phyloP scores from a whole-genome alignment of 2,113 vertebrate genomes.

The Nannobrachium achirus region DNA sequence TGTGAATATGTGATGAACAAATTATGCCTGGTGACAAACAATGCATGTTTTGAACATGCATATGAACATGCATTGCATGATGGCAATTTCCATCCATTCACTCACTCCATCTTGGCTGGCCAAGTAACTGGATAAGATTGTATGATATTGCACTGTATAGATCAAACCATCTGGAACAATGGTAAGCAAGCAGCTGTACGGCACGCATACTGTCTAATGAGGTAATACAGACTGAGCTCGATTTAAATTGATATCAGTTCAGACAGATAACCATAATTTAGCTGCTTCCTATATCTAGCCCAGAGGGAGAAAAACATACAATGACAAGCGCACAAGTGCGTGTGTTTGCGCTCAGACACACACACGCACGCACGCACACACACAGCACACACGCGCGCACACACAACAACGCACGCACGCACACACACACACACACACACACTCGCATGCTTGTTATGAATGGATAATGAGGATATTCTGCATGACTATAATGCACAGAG shows the following conservation, averaged over 20 bases:
- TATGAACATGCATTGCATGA: no score
- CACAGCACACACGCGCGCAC: not conserved
- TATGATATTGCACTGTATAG: not conserved
- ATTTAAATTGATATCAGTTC: constrained; percentile 4
- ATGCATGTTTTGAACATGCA: no score
- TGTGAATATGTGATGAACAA: no score
- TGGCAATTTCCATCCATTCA: not conserved
- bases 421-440: constrained; percentile 8
- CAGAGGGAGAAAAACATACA: not conserved
- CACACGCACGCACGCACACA: not conserved
- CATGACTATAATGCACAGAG: constrained; percentile 16
- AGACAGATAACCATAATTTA: constrained; percentile 23
- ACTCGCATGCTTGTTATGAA: constrained; percentile 30
- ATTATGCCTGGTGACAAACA: no score
- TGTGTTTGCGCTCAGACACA: not conserved
- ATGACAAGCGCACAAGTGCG: no score
- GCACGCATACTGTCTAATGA: not conserved
- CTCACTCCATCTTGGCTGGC: not conserved
- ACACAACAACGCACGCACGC: constrained; percentile 10
- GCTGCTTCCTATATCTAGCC: not conserved
- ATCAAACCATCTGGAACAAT: not conserved
- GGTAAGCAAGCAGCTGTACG: no score
- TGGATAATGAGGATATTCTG: constrained; percentile 38
- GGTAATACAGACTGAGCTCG: not conserved
- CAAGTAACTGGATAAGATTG: constrained; percentile 14